Evolutionary conservation across 2,888 invertebrate genomes (phyloP), one percentile per base, ranked within the genome.

Genomic region (Parnassius mnemosyne): DNA sequence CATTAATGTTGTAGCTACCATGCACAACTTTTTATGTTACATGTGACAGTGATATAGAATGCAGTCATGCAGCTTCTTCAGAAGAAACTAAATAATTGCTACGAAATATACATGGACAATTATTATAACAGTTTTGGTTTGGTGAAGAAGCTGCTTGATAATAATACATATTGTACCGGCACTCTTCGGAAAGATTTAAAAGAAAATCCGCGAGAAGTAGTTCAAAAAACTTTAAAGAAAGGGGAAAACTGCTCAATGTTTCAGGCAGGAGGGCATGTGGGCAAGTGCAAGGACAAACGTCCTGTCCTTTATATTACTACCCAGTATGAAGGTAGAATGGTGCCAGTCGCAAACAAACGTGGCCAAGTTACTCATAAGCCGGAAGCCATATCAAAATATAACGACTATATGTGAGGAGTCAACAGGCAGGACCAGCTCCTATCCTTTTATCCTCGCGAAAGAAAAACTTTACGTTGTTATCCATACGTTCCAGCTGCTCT

Each of bases 391-490:
- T 51, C 62, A 25, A 50, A 67, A 49, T 71, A 68, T 52, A 71
- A 71, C 53, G 54, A 71, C 10, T 66, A 60, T 16, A 16, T 69
- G 69, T 66, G 67, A 34, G 68, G 68, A n/a, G 64, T 71, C 20
- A 68, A 70, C 43, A 42, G 59, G 12, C 68, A 68, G 53, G 68
- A 71, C 49, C 70, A 71, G 34, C 10, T 52, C 1, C n/a, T 34
- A 10, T 25, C 52, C 3, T 34, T 12, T 12, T 52, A 52, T 34
- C 52, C 52, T 25, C 41, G 52, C n/a, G 41, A 52, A 12, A 52
- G 25, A 10, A 52, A 52, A 11, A 52, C 52, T 12, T 11, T 52
- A 10, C 10, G 20, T 12, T 52, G 52, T 41, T 34, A 25, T 52
- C 12, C 52, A 52, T 12, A 52, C 11, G 10, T 34, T 52, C 11